These are phyloP conservation scores for Todiramphus saurophagus DNA, from an alignment of 2,113 vertebrate species.

Conservation along the genomic window DNA sequence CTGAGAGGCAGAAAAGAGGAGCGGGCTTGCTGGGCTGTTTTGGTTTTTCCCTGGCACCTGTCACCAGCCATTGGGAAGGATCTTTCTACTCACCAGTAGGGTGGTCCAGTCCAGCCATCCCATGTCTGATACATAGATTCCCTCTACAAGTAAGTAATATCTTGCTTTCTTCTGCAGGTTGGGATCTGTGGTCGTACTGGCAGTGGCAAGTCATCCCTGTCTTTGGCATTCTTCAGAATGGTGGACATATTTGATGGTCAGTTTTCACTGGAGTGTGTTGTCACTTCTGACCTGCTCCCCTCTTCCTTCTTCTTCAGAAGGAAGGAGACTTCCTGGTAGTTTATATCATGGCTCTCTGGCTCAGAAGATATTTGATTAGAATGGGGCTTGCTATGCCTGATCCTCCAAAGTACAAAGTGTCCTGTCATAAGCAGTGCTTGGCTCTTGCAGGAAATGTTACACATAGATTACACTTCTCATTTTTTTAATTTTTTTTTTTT, in stretches of 20 bases:
- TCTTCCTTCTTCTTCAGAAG: neutral
- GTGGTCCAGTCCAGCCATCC: neutral
- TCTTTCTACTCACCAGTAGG: neutral
- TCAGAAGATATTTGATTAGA: neutral
- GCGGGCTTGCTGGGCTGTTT: neutral
- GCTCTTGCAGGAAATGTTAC: neutral
- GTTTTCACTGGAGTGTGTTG: conserved; percentile 12
- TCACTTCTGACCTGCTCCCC: neutral
- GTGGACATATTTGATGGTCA: conserved; percentile 97
- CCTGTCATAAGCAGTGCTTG: neutral
- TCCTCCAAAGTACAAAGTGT: neutral
- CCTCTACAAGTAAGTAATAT: neutral
- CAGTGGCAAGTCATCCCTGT: conserved; percentile 96
- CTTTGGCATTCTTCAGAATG: conserved; percentile 98
- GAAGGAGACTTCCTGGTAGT: neutral
- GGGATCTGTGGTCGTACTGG: conserved; percentile 97
- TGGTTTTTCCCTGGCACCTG: neutral
- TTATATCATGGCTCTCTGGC: neutral
- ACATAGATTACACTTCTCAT: neutral
- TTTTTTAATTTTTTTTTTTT: neutral
- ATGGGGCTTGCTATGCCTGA: neutral
- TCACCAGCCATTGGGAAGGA: neutral
- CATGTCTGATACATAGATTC: neutral
- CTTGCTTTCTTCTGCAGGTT: conserved; percentile 77
- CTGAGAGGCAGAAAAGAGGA: neutral